These are phyloP conservation scores for Microplitis manilae DNA, from an alignment of 2,888 invertebrate species.

Conservation along the genomic window DNA sequence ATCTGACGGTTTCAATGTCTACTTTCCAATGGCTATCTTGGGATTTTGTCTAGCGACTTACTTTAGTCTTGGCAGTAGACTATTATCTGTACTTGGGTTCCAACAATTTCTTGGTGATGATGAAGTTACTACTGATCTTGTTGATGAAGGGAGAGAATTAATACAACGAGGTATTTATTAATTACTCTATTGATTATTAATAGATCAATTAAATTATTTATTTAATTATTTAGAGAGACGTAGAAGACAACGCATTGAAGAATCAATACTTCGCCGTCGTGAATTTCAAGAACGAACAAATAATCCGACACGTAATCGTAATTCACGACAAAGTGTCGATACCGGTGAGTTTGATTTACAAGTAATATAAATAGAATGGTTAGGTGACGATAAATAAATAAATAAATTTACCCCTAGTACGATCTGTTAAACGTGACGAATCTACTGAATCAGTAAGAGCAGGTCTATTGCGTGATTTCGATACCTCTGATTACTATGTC, in stretches of 20 bases:
- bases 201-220: background rate
- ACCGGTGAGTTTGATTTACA: conserved; percentile 68
- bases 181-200: background rate
- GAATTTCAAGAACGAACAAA: conserved; percentile 81
- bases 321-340: conserved; percentile 71
- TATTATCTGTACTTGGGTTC: conserved; percentile 92
- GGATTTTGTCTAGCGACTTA: conserved; percentile 94
- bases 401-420: conserved; percentile 66
- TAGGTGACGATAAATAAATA: conserved; percentile 22
- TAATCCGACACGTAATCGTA: conserved; percentile 68
- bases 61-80: conserved; percentile 91
- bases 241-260: conserved; percentile 85
- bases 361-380: conserved; percentile 27
- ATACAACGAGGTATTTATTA: conserved; percentile 83
- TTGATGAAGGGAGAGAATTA: conserved; percentile 94
- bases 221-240: conserved; percentile 78
- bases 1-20: conserved; percentile 98
- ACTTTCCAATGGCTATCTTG: conserved; percentile 97
- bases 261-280: conserved; percentile 82
- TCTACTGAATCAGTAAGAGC: conserved; percentile 82
- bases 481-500: conserved; percentile 80
- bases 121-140: conserved; percentile 91
- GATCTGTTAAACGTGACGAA: conserved; percentile 74
- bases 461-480: conserved; percentile 85
- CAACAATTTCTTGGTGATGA: conserved; percentile 98